Base-by-base conservation (phyloP, 2,113 vertebrate species). In the Heterocephalus glaber region DNA sequence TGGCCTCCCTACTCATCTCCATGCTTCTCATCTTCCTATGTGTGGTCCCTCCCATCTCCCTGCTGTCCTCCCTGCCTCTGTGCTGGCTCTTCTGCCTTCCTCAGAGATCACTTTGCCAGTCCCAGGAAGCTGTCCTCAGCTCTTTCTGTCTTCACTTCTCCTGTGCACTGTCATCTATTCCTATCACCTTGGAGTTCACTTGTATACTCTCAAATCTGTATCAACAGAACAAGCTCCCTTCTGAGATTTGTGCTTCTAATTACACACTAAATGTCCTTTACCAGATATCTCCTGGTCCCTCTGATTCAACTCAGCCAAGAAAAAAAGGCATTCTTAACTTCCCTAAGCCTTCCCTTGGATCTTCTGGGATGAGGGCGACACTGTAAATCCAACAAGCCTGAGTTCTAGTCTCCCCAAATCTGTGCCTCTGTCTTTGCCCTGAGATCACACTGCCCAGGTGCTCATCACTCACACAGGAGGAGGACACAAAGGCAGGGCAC, bases 131-230 rank as follows among this genome's bases (percentile, higher is more conserved):
- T 12, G 14, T 22, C 44, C 61, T 54, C 33, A 9, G n/a, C 47
- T 52, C 22, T 79, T 28, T 3, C 47, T 19, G 35, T 44, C 19
- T 44, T 58, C 12, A 2, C 17, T 68, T 2, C 22, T 49, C n/a
- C 22, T n/a, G 0, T 35, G 35, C 2, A 11, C 20, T 4, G 16
- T 30, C 47, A 5, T 13, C 13, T 2, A 0, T 20, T n/a, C 58
- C 49, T 35, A n/a, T 3, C 20, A 49, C 2, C 92, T 52, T 49
- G n/a, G 49, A 11, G 6, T 54, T 56, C 26, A 47, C n/a, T 2
- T 3, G 2, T 0, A 0, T 5, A 7, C 52, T 33, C 66, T 44
- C 61, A 60, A 1, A 20, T 8, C 7, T 26, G 30, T 2, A 63
- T 0, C 1, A 28, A 26, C 61, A 44, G n/a, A 5, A 24, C 52